These are phyloP conservation scores for Macrotis lagotis DNA, from an alignment of 2,113 vertebrate genomes.

Conservation along the genomic window DNA sequence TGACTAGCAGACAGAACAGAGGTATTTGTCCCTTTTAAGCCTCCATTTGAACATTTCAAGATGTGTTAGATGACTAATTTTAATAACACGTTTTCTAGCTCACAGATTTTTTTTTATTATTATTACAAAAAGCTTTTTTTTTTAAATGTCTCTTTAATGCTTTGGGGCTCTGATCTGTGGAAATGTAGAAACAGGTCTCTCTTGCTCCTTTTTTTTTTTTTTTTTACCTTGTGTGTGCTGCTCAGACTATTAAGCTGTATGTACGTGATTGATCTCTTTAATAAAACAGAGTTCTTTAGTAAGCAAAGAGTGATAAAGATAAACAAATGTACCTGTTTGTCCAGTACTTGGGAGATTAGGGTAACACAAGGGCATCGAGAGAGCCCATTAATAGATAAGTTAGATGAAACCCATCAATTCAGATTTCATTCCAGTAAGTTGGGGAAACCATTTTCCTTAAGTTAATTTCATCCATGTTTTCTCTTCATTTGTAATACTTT, in stretches of 20 bases:
- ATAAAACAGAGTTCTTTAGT: slow-evolving; percentile 87
- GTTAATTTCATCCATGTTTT: slow-evolving; percentile 82
- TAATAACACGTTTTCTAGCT: slow-evolving; percentile 62
- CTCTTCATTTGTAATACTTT: slow-evolving; percentile 78
- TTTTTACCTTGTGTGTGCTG: slow-evolving; percentile 61
- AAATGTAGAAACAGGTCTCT: slow-evolving; percentile 72
- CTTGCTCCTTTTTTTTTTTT: slow-evolving; percentile 33
- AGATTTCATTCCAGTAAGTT: slow-evolving; percentile 76
- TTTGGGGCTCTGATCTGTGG: slow-evolving; percentile 71
- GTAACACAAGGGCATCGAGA: slow-evolving; percentile 79
- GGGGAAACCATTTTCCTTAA: slow-evolving; percentile 74
- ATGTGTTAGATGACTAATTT: slow-evolving; percentile 72
- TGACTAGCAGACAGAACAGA: slow-evolving; percentile 65
- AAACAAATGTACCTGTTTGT: slow-evolving; percentile 88
- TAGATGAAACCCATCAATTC: slow-evolving; percentile 86
- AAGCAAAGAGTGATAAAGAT: slow-evolving; percentile 85
- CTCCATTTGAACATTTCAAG: slow-evolving; percentile 66
- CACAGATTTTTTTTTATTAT: slow-evolving; percentile 71
- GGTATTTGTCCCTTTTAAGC: slow-evolving; percentile 63
- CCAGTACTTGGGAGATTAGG: slow-evolving; percentile 83
- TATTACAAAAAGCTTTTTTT: slow-evolving; percentile 76
- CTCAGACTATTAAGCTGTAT: slow-evolving; percentile 83
- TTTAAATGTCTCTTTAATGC: slow-evolving; percentile 67
- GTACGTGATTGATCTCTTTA: slow-evolving; percentile 89
- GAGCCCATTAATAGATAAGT: slow-evolving; percentile 84